Evolutionary conservation across 2,113 vertebrate genomes (phyloP).

Genomic region (Centropristis striata): DNA sequence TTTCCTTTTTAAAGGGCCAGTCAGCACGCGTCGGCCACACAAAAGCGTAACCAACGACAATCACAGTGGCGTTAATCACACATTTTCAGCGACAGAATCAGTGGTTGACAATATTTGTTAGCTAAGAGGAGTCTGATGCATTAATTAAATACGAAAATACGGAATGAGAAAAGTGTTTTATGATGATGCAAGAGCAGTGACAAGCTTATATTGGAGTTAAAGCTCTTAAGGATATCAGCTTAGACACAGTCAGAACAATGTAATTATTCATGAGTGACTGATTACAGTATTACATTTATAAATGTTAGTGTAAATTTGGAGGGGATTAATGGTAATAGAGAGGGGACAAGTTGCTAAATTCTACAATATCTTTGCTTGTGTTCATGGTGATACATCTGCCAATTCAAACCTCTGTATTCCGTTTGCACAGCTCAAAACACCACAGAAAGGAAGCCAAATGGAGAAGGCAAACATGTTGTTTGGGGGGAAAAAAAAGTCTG

Average conservation of each 20-base stretch:
- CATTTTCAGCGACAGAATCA: slow-evolving; percentile 12
- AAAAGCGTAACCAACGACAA: slow-evolving; percentile 1
- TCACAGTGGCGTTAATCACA: not conserved
- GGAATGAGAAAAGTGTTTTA: slow-evolving; percentile 1
- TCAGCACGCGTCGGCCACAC: not conserved
- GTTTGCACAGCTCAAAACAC: slow-evolving; percentile 26
- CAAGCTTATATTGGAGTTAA: slow-evolving; percentile 11
- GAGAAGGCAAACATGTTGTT: slow-evolving; percentile 35
- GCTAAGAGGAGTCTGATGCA: not conserved
- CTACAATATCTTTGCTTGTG: slow-evolving; percentile 15
- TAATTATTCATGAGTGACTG: slow-evolving; percentile 28
- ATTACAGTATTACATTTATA: slow-evolving; percentile 10
- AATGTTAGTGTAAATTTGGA: slow-evolving; percentile 34
- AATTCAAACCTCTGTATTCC: slow-evolving; percentile 30
- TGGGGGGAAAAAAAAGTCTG: slow-evolving; percentile 22
- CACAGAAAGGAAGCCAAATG: slow-evolving; percentile 37
- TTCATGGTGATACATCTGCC: slow-evolving; percentile 12
- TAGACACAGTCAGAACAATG: slow-evolving; percentile 21
- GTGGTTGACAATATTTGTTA: slow-evolving; percentile 12
- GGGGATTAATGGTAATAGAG: slow-evolving; percentile 34
- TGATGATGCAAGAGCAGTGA: slow-evolving; percentile 13
- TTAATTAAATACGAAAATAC: slow-evolving; percentile 31
- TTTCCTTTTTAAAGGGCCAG: slow-evolving; percentile 22
- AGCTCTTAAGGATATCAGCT: slow-evolving; percentile 28
- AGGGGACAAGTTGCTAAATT: slow-evolving; percentile 3